Base-by-base conservation (phyloP, 2,113 vertebrate species). In the Epinephelus moara region DNA sequence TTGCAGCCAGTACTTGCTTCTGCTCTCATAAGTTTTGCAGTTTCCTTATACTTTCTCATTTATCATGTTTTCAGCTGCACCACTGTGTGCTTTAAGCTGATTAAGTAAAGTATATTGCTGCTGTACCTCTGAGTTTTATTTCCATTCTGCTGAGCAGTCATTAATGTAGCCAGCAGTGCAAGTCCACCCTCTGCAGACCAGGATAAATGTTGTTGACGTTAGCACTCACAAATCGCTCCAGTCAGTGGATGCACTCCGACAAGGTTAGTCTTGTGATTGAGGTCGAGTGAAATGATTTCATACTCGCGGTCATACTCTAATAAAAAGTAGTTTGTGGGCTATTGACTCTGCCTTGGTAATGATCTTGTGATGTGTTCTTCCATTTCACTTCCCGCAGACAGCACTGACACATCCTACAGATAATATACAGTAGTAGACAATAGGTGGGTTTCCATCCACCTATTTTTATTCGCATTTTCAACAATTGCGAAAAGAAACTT, bases 221-320 rank as follows among this genome's bases (percentile, higher is more conserved):
- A 53, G 56, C 67, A 52, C 59, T 77, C 70, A 27, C 33, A 27
- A 61, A 70, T 47, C 1, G 33, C 23, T 76, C 21, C 17, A 37
- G 47, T 78, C 47, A 67, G 25, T 70, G 59, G 27, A 63, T 69
- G 8, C 52, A 47, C 25, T 67, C 53, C 0, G 7, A 67, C 27
- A 49, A 62, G 75, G 57, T 78, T 66, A 52, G 83, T 80, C 90
- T 90, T 84, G 77, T 90, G 79, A 91, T 76, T 71, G 66, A 75
- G 60, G 53, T 81, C 2, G 27, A 80, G 21, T 79, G 15, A 82
- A 81, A 75, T 33, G 61, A 85, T 87, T 85, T 88, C 79, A 86
- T 71, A 85, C 62, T 47, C 3, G 30, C 1, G 17, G 55, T 81
- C 4, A 1, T 63, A 15, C 14, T 66, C 25, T 78, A 21, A 64